Conservation (phyloP, 2,888 invertebrate genomes). For the Junonia oenone region DNA sequence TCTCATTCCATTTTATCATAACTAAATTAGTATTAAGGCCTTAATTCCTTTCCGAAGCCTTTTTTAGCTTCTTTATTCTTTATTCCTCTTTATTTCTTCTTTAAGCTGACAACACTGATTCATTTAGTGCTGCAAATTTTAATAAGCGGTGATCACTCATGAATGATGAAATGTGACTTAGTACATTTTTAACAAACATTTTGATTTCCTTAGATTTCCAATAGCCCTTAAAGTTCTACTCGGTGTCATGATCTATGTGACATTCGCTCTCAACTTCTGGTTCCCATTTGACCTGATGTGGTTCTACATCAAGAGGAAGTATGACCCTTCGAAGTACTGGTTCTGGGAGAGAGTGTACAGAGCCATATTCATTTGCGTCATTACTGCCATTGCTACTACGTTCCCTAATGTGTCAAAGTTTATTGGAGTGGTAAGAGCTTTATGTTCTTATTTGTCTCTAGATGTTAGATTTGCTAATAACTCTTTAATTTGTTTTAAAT, state of each 20-base stretch:
- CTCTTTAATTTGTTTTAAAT: no score
- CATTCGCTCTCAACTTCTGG: constrained; percentile 48
- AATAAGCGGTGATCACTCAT: no score
- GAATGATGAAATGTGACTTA: no score
- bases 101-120: no score
- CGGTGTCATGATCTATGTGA: constrained; percentile 42
- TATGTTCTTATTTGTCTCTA: no score
- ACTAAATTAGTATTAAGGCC: no score
- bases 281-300: constrained; percentile 48
- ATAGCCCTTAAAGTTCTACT: constrained; percentile 41
- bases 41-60: no score
- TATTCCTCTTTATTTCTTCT: no score
- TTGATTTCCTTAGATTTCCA: constrained; percentile 37
- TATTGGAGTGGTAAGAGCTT: constrained; percentile 50
- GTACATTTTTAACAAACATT: constrained; percentile 10
- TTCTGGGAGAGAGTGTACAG: constrained; percentile 50
- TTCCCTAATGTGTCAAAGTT: constrained; percentile 44
- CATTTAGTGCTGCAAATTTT: no score
- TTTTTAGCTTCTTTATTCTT: no score
- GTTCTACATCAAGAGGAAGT: constrained; percentile 39
- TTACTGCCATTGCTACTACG: constrained; percentile 34
- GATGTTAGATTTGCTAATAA: no score
- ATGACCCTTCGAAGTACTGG: constrained; percentile 37
- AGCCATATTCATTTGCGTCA: constrained; percentile 31
- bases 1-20: no score